Conservation (phyloP, 1,140 invertebrate genomes). For the Dinoponera quadriceps region DNA sequence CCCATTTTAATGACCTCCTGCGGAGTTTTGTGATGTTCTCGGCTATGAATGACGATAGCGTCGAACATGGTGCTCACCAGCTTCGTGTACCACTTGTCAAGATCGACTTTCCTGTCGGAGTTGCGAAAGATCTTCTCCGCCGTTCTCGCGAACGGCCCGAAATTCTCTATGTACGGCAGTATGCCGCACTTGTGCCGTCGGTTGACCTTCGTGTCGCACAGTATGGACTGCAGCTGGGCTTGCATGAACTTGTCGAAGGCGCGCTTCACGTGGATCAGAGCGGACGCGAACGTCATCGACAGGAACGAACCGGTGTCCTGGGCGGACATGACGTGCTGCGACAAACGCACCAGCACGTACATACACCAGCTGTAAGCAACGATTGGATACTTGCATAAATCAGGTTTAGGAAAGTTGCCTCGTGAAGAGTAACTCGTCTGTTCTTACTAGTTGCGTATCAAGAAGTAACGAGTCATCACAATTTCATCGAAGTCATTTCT, state of each 20-base stretch:
- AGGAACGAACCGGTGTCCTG: slow-evolving; percentile 97
- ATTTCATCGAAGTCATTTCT: no score
- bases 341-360: slow-evolving; percentile 95
- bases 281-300: slow-evolving; percentile 95
- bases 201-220: slow-evolving; percentile 90
- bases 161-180: slow-evolving; percentile 95
- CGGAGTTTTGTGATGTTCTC: slow-evolving; percentile 97
- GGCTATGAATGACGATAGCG: slow-evolving; percentile 92
- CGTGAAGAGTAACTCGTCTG: no score
- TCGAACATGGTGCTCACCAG: slow-evolving; percentile 95
- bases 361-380: slow-evolving; percentile 92
- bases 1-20: slow-evolving; percentile 97
- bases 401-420: no score
- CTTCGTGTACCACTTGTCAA: slow-evolving; percentile 97
- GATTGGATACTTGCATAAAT: no score
- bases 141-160: slow-evolving; percentile 94
- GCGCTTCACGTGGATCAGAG: slow-evolving; percentile 96
- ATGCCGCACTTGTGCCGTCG: slow-evolving; percentile 95
- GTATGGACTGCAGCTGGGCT: slow-evolving; percentile 93
- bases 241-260: slow-evolving; percentile 98
- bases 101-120: slow-evolving; percentile 95
- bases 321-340: slow-evolving; percentile 95
- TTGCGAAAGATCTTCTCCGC: slow-evolving; percentile 95
- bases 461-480: no score
- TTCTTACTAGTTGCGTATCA: no score